Evolutionary conservation across 1,140 invertebrate genomes (phyloP).

Genomic region (Callitettix versicolor): DNA sequence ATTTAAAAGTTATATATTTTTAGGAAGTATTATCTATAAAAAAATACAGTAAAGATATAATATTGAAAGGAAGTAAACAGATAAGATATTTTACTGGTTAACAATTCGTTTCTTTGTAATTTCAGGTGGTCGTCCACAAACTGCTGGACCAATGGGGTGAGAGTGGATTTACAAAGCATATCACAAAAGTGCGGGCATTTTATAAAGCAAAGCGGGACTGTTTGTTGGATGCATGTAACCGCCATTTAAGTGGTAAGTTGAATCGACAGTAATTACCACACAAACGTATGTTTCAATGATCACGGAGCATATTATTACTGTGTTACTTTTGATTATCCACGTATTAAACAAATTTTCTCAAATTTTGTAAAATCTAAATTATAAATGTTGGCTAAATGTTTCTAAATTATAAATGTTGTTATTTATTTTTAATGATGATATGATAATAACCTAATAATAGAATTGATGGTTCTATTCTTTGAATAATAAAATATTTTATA

Average conservation of each 20-base stretch:
- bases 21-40: no score
- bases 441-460: no score
- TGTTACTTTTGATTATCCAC: no score
- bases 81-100: background rate
- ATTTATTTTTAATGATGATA: no score
- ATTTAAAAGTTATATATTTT: no score
- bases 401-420: no score
- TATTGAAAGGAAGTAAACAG: background rate
- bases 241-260: slow-evolving; percentile 44
- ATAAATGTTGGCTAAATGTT: no score
- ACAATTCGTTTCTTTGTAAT: slow-evolving; percentile 8
- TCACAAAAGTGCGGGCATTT: slow-evolving; percentile 45
- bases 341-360: background rate
- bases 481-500: no score
- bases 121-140: slow-evolving; percentile 49
- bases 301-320: no score
- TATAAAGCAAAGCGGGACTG: slow-evolving; percentile 53
- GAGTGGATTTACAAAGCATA: slow-evolving; percentile 48
- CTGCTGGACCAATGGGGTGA: slow-evolving; percentile 49
- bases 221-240: slow-evolving; percentile 46
- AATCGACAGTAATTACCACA: background rate
- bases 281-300: no score
- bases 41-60: background rate
- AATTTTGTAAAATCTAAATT: no score
- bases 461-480: no score